Evolutionary conservation across 2,797 vertebrate species (phyloP), one percentile per base, ranked within the genome.

Genomic region (Lagocephalus sceleratus): DNA sequence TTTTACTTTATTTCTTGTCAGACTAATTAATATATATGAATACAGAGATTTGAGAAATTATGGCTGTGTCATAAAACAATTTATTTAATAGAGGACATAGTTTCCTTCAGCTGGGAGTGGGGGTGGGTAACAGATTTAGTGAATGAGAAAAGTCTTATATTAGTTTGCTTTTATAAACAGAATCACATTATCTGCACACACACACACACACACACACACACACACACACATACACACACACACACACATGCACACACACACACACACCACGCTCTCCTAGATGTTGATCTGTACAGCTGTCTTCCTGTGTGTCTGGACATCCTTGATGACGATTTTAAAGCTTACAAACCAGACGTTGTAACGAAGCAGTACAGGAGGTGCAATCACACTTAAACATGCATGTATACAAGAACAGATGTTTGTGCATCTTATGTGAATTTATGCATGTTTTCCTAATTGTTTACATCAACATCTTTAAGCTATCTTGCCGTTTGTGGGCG

Each of bases 261-360:
- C 64, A 67, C 21, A 77, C 55, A 65, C 76, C 60, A 43, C 65
- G 41, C 46, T 75, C 71, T 79, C 54, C 82, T 86, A 90, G 87
- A 90, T 90, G 89, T 85, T 74, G 73, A 78, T 76, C 68, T 69
- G 66, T 68, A 79, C 85, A 85, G 79, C 85, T 86, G 84, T 83
- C 81, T 85, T 79, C 73, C 78, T 83, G 77, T 84, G 81, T 44
- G 76, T 83, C 78, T 71, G 57, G 70, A 60, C 59, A 64, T 79
- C 69, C 76, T 79, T 79, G 67, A 70, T n/a, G 54, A 72, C 52
- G 68, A 75, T 66, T 71, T 78, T 82, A 59, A 65, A 62, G 57
- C 70, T 64, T 57, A 20, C 51, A 66, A 66, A 63, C 53, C 69
- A 75, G 73, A 79, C 72, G 45, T 63, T 0, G 49, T 66, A 68